Evolutionary conservation across 2,113 vertebrate species (phyloP), one percentile per base, ranked within the genome.

Genomic region (Mormyrus lacerda): DNA sequence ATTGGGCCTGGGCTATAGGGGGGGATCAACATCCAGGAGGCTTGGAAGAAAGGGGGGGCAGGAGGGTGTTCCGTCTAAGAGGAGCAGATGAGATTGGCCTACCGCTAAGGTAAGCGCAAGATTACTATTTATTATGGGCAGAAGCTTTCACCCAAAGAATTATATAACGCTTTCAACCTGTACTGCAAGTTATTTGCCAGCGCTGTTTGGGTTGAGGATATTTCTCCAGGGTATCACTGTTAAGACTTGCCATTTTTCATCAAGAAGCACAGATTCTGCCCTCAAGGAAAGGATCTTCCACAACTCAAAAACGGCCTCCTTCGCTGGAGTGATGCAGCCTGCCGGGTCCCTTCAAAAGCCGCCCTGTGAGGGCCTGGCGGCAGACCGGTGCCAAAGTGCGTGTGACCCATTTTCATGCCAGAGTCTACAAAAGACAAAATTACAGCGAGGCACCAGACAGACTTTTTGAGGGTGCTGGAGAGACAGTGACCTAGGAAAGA

Each of bases 11-110:
- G 89, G 90, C 35, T 24, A 87, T 87, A 87, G 90, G 85, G 89
- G 88, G 88, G 53, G 90, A 87, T 79, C 87, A 87, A 83, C 85
- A 89, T 89, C 61, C 84, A 58, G 9, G 42, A 55, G 89, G 83
- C 9, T 5, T 39, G 7, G 61, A 50, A 58, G 86, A 15, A 21
- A 4, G 19, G 3, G 1, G 48, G 55, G 6, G 51, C 0, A 7
- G 53, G 39, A 1, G 50, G 39, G 24, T n/a, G 24, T 24, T 47
- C 55, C 0, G 61, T 44, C 27, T 19, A 35, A 55, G 39, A 73
- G 5, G 58, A 61, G 19, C 24, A 15, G 10, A 48, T 47, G 58
- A 55, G 19, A 27, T 61, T 45, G 24, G 85, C 13, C 42, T 86
- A 86, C 27, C 58, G 51, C 31, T 39, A 87, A 51, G 51, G 86